Percentiles rank a stretch among this genome's conserved stretches.
Evolutionary conservation across 2,113 vertebrate species (phyloP).

Genomic region (Etheostoma spectabile): DNA sequence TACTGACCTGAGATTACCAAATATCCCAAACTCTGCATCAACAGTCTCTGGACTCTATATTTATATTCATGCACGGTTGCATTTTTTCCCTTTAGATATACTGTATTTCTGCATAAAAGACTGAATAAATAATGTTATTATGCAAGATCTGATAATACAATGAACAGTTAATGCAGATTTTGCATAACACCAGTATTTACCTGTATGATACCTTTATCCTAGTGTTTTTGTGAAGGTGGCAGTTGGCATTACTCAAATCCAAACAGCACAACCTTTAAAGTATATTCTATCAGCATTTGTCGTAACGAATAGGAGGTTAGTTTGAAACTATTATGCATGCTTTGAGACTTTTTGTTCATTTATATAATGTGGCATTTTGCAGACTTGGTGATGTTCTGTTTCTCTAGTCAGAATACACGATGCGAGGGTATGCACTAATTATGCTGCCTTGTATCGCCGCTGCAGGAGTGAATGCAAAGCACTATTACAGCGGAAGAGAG

Average conservation of each 20-base stretch:
- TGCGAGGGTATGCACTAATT: background rate
- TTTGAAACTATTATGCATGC: background rate
- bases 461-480: background rate
- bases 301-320: background rate
- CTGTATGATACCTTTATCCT: background rate
- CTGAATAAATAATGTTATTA: background rate
- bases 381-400: background rate
- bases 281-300: background rate
- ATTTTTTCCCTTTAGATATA: background rate
- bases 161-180: conserved; percentile 14
- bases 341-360: background rate
- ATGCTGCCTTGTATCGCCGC: background rate
- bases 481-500: background rate
- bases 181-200: background rate
- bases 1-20: conserved; percentile 27
- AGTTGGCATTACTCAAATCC: conserved; percentile 22
- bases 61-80: background rate
- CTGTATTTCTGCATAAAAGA: background rate
- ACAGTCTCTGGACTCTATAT: background rate
- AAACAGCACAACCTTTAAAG: conserved; percentile 20
- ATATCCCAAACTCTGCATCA: conserved; percentile 13
- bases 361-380: background rate
- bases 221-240: conserved; percentile 8
- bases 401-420: background rate
- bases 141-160: conserved; percentile 4